These are phyloP conservation scores for Serinus canaria DNA, from an alignment of 2,113 vertebrate species.

Conservation along the genomic window DNA sequence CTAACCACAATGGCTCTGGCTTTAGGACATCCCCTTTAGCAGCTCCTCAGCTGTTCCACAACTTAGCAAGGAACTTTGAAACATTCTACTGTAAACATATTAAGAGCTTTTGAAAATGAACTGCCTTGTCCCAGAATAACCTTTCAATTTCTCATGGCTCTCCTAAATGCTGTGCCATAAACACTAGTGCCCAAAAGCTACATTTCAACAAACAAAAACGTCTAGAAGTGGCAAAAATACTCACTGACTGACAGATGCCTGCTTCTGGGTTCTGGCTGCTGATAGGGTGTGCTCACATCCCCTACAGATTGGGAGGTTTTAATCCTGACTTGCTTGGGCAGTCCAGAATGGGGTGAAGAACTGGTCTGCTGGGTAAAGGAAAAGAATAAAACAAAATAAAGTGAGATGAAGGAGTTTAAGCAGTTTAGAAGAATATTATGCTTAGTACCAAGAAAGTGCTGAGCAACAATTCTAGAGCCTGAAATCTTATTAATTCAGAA, in stretches of 20 bases:
- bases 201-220: neutral
- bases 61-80: neutral
- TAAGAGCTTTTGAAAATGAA: slow-evolving; percentile 4
- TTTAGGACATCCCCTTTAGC: slow-evolving; percentile 29
- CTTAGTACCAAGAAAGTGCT: neutral
- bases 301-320: slow-evolving; percentile 92
- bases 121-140: slow-evolving; percentile 24
- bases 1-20: slow-evolving; percentile 51
- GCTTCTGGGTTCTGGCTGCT: slow-evolving; percentile 86
- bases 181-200: neutral
- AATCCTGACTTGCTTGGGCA: slow-evolving; percentile 92
- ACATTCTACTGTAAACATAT: neutral
- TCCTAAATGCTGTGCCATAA: neutral
- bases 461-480: neutral
- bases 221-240: slow-evolving; percentile 50
- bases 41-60: slow-evolving; percentile 45
- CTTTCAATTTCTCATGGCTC: slow-evolving; percentile 10
- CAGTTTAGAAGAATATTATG: neutral
- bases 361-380: slow-evolving; percentile 66
- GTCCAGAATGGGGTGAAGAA: slow-evolving; percentile 81
- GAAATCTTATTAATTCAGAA: neutral
- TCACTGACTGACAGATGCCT: slow-evolving; percentile 93
- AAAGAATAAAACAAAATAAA: neutral
- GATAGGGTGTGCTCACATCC: slow-evolving; percentile 86
- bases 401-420: neutral